These are phyloP conservation scores for Phrynocephalus vlangalii DNA, from an alignment of 2,797 vertebrate genomes.

Conservation along the genomic window DNA sequence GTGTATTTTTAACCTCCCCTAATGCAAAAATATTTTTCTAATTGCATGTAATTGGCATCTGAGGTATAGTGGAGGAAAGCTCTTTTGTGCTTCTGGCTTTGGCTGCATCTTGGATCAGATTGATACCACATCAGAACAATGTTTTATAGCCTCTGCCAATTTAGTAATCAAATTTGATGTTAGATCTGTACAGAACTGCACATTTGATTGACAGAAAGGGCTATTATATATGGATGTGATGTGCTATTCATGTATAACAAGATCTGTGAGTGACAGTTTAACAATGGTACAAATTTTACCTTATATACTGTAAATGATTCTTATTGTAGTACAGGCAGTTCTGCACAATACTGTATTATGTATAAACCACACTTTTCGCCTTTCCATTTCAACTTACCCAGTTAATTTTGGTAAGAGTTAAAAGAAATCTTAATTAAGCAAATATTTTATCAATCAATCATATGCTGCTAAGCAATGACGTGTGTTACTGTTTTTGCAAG, in stretches of 20 bases:
- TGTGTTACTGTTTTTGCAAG: conserved; percentile 58
- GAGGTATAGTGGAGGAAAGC: not conserved
- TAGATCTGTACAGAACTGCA: conserved; percentile 69
- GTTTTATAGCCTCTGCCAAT: conserved; percentile 71
- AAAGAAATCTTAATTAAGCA: conserved; percentile 50
- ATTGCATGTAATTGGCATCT: conserved; percentile 17
- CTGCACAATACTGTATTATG: conserved; percentile 57
- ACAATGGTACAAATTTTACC: conserved; percentile 70
- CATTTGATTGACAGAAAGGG: conserved; percentile 72
- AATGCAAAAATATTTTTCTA: conserved; percentile 32
- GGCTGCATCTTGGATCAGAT: conserved; percentile 59
- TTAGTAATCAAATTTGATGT: conserved; percentile 73
- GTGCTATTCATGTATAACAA: conserved; percentile 68
- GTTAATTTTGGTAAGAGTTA: conserved; percentile 60
- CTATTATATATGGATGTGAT: conserved; percentile 69
- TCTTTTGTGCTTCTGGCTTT: conserved; percentile 50
- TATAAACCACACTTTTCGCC: conserved; percentile 43
- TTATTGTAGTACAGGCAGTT: conserved; percentile 69
- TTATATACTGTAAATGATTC: conserved; percentile 65
- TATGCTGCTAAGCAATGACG: conserved; percentile 61
- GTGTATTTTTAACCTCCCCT: not conserved
- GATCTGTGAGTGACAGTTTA: conserved; percentile 73
- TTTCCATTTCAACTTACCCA: conserved; percentile 14
- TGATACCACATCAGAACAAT: conserved; percentile 66
- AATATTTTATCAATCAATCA: conserved; percentile 60